phyloP scores from a whole-genome alignment of 2,113 vertebrate species.

The Pollachius pollachius region DNA sequence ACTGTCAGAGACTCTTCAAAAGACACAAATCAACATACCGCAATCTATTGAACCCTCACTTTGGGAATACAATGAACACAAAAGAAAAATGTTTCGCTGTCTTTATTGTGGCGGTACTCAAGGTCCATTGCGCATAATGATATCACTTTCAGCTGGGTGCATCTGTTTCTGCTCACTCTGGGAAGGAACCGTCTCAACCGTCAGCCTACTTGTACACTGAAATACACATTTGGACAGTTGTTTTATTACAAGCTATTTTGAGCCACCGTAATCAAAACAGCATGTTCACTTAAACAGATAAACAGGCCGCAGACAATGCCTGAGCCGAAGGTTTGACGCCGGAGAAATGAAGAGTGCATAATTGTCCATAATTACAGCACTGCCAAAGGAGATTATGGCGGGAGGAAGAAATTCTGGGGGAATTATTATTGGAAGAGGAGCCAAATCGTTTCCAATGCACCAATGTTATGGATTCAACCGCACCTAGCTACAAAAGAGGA shows the following conservation, averaged over 20 bases:
- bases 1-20: constrained; percentile 20
- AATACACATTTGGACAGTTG: constrained; percentile 41
- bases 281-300: constrained; percentile 59
- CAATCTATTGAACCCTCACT: constrained; percentile 42
- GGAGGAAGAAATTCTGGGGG: constrained; percentile 35
- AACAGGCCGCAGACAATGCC: constrained; percentile 44
- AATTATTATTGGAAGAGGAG: constrained; percentile 51
- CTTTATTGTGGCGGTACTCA: constrained; percentile 58
- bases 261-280: constrained; percentile 63
- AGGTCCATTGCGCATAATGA: constrained; percentile 54
- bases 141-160: constrained; percentile 46
- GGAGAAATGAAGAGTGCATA: constrained; percentile 61
- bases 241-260: constrained; percentile 54
- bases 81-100: constrained; percentile 32
- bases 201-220: constrained; percentile 25
- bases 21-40: constrained; percentile 53
- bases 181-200: constrained; percentile 38
- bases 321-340: constrained; percentile 46
- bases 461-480: constrained; percentile 47
- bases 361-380: constrained; percentile 66
- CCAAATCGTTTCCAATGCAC: constrained; percentile 43
- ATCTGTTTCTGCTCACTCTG: constrained; percentile 65
- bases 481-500: constrained; percentile 44
- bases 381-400: constrained; percentile 51
- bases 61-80: constrained; percentile 31